A percentile compares a stretch with the other conserved stretches of the same genome.
Conservation (phyloP, 2,113 vertebrate genomes). For the Plestiodon gilberti region DNA sequence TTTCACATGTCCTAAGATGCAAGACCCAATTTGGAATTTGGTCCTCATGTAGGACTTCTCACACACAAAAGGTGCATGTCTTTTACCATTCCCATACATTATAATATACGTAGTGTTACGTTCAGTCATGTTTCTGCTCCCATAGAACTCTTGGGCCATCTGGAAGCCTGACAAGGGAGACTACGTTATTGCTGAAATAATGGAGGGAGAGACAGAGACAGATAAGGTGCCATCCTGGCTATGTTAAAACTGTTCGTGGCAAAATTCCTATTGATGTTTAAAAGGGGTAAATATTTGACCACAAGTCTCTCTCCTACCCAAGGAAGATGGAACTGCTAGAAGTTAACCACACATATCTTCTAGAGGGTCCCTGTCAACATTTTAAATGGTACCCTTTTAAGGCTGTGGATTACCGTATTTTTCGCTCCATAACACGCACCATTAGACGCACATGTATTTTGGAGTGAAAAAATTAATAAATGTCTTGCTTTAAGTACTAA, state of each 20-base stretch:
- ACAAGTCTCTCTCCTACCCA: neutral
- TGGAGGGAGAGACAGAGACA: constrained; percentile 5
- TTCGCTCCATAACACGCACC: no score
- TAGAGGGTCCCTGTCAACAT: neutral
- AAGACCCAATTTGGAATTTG: neutral
- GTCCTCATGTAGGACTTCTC: neutral
- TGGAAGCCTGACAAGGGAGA: constrained; percentile 20
- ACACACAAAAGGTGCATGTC: neutral
- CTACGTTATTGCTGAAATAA: constrained; percentile 63
- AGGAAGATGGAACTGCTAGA: neutral
- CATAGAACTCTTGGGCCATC: constrained; percentile 35
- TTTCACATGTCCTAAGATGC: neutral
- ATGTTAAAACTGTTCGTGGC: neutral
- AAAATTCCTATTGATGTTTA: neutral
- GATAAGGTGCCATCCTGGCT: neutral
- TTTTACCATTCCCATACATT: neutral
- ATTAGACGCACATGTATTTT: no score
- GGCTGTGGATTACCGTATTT: no score
- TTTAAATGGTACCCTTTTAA: neutral
- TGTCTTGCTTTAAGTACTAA: no score
- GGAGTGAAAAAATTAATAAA: no score
- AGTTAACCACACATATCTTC: neutral
- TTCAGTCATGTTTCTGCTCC: neutral
- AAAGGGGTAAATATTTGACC: neutral
- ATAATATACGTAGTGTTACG: neutral